Evolutionary conservation across 92 coral and sea anemone species (phyloP).

Genomic region (Umimayanthus chanpuru): DNA sequence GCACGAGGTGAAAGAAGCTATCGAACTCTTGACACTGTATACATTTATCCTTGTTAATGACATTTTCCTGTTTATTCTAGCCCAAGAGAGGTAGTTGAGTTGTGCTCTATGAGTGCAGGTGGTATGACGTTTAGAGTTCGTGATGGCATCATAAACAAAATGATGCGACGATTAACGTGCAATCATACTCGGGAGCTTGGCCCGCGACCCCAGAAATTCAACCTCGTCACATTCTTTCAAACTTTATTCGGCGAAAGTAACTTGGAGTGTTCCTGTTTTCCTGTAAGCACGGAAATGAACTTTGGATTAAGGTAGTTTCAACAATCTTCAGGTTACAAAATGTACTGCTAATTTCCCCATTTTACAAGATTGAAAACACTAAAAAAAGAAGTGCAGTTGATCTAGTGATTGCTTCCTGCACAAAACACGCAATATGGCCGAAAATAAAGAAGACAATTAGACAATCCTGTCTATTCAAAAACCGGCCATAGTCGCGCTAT

Average conservation of each 20-base stretch:
- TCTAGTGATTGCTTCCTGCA: background rate
- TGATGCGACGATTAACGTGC: background rate
- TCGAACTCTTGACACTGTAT: constrained; percentile 30
- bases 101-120: background rate
- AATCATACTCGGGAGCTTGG: background rate
- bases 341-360: no score
- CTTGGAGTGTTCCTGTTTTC: background rate
- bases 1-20: constrained; percentile 14
- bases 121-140: background rate
- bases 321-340: background rate
- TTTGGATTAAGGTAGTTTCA: background rate
- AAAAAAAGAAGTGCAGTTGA: background rate
- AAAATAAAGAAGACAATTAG: no score
- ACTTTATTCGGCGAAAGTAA: background rate
- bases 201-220: background rate
- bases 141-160: constrained; percentile 3
- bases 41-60: constrained; percentile 6
- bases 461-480: background rate
- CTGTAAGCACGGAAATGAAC: background rate
- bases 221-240: background rate
- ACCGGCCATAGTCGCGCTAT: background rate
- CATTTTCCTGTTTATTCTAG: constrained; percentile 40
- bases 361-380: no score
- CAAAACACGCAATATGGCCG: background rate
- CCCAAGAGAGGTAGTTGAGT: background rate